phyloP scores from a whole-genome alignment of 2,888 invertebrate genomes.

The Rhamphomyia laevipes region DNA sequence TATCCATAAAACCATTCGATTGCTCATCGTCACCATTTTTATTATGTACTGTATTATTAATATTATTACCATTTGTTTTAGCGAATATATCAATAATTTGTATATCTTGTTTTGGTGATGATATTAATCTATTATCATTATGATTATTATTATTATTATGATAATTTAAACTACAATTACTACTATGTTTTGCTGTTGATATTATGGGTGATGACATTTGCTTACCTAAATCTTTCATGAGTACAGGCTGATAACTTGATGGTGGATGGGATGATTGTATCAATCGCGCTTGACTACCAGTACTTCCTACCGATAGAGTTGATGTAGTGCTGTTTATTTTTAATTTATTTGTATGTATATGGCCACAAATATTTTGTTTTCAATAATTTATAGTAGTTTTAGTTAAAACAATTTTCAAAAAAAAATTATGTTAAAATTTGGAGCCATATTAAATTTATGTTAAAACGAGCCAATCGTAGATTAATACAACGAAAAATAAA shows the following conservation, averaged over 20 bases:
- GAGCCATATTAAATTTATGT: background rate
- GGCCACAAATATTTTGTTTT: too few species aligned
- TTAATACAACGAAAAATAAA: background rate
- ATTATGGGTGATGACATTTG: conserved; percentile 21
- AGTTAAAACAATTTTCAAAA: too few species aligned
- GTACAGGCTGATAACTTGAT: conserved; percentile 78
- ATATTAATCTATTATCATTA: background rate
- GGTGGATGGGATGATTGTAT: conserved; percentile 92
- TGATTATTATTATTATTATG: conserved; percentile 11
- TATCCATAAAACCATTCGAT: conserved; percentile 34
- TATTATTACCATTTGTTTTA: conserved; percentile 11
- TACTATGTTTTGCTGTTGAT: conserved; percentile 19
- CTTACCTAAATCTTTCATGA: conserved; percentile 85
- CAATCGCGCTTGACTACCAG: conserved; percentile 83
- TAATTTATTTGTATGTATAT: background rate
- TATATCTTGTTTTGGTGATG: conserved; percentile 34
- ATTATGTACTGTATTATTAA: conserved; percentile 10
- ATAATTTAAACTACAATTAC: background rate
- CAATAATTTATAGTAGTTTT: too few species aligned
- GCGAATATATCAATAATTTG: conserved; percentile 34
- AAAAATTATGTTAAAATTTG: too few species aligned
- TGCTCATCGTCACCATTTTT: conserved; percentile 30
- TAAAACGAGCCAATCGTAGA: background rate
- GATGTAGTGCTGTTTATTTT: conserved; percentile 66
- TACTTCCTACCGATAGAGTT: conserved; percentile 86